Conservation (phyloP, 2,113 vertebrate species). For the Lepus europaeus region DNA sequence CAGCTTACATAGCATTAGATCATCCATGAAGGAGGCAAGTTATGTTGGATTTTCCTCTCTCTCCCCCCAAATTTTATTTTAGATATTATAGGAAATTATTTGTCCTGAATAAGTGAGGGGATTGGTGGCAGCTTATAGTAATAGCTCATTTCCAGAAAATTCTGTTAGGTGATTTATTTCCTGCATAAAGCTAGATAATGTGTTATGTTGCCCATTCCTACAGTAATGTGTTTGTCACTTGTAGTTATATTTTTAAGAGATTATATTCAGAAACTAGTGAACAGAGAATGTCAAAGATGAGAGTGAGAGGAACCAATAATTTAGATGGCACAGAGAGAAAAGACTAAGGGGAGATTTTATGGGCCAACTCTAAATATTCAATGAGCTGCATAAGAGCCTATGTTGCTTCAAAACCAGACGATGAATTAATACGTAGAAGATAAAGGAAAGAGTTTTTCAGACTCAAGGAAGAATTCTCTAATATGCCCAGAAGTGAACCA, state of each 20-base stretch:
- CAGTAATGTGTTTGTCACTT: background rate
- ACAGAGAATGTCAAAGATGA: slow-evolving; percentile 26
- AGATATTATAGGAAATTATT: slow-evolving; percentile 54
- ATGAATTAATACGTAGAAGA: background rate
- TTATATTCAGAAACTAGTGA: slow-evolving; percentile 10
- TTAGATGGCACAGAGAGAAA: background rate
- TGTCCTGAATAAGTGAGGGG: background rate
- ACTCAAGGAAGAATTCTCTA: slow-evolving; percentile 15
- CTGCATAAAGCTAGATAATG: background rate
- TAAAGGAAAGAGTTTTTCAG: slow-evolving; percentile 36
- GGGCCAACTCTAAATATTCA: background rate
- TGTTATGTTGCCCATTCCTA: background rate
- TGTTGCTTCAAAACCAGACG: slow-evolving; percentile 43
- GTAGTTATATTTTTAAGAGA: background rate
- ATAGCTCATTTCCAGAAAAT: background rate
- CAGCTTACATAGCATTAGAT: background rate
- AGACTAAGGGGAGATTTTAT: background rate
- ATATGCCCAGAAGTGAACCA: background rate
- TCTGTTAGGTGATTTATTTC: slow-evolving; percentile 10
- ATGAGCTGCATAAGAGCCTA: background rate
- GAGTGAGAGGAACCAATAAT: background rate
- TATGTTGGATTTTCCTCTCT: background rate
- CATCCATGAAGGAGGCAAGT: background rate
- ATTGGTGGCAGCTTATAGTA: background rate
- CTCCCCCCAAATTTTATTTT: background rate